Conservation (phyloP, 2,888 invertebrate genomes). For the Chouioia cunea region DNA sequence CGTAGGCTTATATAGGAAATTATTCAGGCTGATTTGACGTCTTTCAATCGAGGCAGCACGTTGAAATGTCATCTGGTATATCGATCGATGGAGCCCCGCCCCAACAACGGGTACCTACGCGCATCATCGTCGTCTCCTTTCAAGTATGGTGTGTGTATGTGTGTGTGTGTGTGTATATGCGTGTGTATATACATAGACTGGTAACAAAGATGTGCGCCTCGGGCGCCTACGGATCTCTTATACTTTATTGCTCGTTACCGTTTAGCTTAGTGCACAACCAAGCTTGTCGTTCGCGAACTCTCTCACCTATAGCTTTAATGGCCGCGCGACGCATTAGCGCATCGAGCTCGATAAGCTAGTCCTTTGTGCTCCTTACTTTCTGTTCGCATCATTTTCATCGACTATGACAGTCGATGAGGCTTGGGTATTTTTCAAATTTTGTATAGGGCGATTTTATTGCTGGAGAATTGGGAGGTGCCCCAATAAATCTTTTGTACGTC, state of each 20-base stretch:
- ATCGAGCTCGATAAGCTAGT: conserved; percentile 33
- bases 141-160: neutral
- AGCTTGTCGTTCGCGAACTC: conserved; percentile 42
- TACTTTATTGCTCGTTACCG: conserved; percentile 45
- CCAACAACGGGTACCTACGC: conserved; percentile 16
- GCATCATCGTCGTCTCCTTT: conserved; percentile 23
- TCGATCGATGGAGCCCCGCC: conserved; percentile 35
- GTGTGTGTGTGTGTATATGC: too few species aligned
- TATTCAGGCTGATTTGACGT: too few species aligned
- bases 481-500: too few species aligned
- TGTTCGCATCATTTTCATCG: conserved; percentile 19
- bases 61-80: conserved; percentile 42
- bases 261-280: conserved; percentile 21
- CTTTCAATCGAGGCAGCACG: neutral
- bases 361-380: conserved; percentile 36
- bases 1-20: too few species aligned
- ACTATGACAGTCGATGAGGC: conserved; percentile 5
- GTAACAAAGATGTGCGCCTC: conserved; percentile 40
- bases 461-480: too few species aligned
- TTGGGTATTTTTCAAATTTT: too few species aligned
- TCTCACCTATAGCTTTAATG: conserved; percentile 39
- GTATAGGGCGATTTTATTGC: too few species aligned
- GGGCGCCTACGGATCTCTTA: conserved; percentile 19
- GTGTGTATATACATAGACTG: too few species aligned
- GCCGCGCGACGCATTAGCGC: conserved; percentile 27